These are phyloP conservation scores for Spodoptera litura DNA, from an alignment of 1,140 invertebrate genomes.

Conservation along the genomic window DNA sequence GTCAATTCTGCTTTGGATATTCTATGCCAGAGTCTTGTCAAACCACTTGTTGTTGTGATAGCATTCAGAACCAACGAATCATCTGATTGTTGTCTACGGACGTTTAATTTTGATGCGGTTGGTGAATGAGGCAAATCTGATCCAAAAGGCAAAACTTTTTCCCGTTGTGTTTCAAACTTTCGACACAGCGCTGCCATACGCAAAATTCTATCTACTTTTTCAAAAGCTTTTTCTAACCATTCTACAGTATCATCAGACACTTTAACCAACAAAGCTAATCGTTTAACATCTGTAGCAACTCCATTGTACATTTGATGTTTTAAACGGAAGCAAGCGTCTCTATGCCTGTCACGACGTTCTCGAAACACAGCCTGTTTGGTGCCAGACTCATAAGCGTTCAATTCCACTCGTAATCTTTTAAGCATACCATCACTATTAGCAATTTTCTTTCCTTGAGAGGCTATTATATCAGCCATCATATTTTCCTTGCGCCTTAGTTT, in stretches of 20 bases:
- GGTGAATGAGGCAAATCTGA: constrained; percentile 82
- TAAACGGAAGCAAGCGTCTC: constrained; percentile 69
- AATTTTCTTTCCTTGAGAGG: constrained; percentile 77
- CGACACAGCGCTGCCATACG: constrained; percentile 85
- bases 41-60: constrained; percentile 67
- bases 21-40: constrained; percentile 77
- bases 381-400: constrained; percentile 78
- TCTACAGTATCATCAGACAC: constrained; percentile 68
- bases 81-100: constrained; percentile 64
- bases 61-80: constrained; percentile 73
- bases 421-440: constrained; percentile 76
- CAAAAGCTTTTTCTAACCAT: constrained; percentile 69
- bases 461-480: constrained; percentile 81
- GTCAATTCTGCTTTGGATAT: constrained; percentile 75
- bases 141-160: constrained; percentile 86
- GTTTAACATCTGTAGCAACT: constrained; percentile 64
- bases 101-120: constrained; percentile 58
- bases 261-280: constrained; percentile 68
- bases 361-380: constrained; percentile 80
- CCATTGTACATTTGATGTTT: constrained; percentile 70
- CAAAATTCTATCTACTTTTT: constrained; percentile 85
- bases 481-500: constrained; percentile 79
- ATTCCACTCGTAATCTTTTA: constrained; percentile 68
- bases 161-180: constrained; percentile 87
- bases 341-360: constrained; percentile 75